phyloP scores from a whole-genome alignment of 2,888 invertebrate species.

The Formica aserva region DNA sequence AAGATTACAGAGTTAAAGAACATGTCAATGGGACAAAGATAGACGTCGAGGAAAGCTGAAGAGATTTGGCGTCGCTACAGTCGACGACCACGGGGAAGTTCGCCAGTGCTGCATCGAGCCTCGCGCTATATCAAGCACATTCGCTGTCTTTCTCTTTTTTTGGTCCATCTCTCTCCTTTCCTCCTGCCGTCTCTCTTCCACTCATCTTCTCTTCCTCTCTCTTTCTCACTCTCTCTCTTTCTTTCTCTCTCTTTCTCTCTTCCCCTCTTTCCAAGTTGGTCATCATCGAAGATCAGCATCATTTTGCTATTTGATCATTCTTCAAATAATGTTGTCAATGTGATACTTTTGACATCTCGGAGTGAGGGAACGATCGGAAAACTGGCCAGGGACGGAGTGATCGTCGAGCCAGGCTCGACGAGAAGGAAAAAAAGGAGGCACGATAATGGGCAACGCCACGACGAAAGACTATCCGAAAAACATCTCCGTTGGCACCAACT shows the following conservation, averaged over 20 bases:
- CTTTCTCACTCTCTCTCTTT: not conserved
- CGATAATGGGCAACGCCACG: conserved; percentile 90
- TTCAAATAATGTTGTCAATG: conserved; percentile 59
- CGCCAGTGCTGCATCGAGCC: conserved; percentile 75
- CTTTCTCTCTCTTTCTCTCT: conserved; percentile 27
- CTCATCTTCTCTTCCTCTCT: conserved; percentile 39
- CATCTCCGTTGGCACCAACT: conserved; percentile 87
- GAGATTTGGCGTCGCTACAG: conserved; percentile 75
- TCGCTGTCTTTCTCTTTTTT: conserved; percentile 56
- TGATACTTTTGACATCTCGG: conserved; percentile 46
- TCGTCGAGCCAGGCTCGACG: conserved; percentile 72
- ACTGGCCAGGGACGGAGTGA: conserved; percentile 67
- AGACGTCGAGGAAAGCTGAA: conserved; percentile 68
- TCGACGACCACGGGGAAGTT: conserved; percentile 73
- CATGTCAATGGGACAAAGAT: conserved; percentile 66
- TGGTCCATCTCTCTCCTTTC: conserved; percentile 48
- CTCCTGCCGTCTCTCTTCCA: conserved; percentile 44
- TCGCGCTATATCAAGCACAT: conserved; percentile 79
- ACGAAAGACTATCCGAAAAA: conserved; percentile 87
- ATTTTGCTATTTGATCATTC: conserved; percentile 57
- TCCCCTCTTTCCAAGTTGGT: conserved; percentile 30
- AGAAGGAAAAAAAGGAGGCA: conserved; percentile 62
- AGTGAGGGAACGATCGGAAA: conserved; percentile 56
- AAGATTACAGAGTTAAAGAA: conserved; percentile 19
- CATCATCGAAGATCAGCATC: conserved; percentile 38